A percentile compares a stretch with the other conserved stretches of the same genome.
Conservation (phyloP, 1,140 invertebrate genomes). For the Drosophila trapezifrons region DNA sequence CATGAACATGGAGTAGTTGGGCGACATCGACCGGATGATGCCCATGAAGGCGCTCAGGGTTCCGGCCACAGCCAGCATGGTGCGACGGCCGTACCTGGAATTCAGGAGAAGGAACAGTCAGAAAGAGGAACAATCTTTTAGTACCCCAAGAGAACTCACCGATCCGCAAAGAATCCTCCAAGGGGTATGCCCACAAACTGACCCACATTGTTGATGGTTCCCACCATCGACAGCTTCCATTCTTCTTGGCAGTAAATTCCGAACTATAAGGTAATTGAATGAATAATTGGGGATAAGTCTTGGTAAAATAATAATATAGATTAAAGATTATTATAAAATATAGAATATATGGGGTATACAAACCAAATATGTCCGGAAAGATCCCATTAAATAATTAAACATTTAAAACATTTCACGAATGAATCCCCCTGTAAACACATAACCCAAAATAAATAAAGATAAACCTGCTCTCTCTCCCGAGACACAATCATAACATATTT, state of each 20-base stretch:
- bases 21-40: constrained; percentile 87
- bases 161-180: constrained; percentile 89
- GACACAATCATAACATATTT: not conserved
- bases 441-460: not conserved
- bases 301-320: constrained; percentile 19
- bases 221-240: constrained; percentile 89
- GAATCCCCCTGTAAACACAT: too few relatives aligned
- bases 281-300: too few relatives aligned
- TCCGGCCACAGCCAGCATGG: constrained; percentile 86
- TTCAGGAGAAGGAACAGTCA: not conserved
- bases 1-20: constrained; percentile 87
- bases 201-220: constrained; percentile 89
- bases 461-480: not conserved
- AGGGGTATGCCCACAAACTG: constrained; percentile 89
- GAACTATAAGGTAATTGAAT: constrained; percentile 83
- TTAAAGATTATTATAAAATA: constrained; percentile 5
- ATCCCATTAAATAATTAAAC: too few relatives aligned
- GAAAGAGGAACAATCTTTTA: not conserved
- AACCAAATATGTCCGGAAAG: fast-evolving
- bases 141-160: constrained; percentile 84
- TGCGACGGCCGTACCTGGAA: constrained; percentile 87
- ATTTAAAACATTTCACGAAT: not conserved
- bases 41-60: constrained; percentile 86
- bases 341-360: too few relatives aligned
- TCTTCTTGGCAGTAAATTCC: constrained; percentile 86